Evolutionary conservation across 2,113 vertebrate species (phyloP), one percentile per base, ranked within the genome.

Genomic region (Sinocyclocheilus maitianheensis): DNA sequence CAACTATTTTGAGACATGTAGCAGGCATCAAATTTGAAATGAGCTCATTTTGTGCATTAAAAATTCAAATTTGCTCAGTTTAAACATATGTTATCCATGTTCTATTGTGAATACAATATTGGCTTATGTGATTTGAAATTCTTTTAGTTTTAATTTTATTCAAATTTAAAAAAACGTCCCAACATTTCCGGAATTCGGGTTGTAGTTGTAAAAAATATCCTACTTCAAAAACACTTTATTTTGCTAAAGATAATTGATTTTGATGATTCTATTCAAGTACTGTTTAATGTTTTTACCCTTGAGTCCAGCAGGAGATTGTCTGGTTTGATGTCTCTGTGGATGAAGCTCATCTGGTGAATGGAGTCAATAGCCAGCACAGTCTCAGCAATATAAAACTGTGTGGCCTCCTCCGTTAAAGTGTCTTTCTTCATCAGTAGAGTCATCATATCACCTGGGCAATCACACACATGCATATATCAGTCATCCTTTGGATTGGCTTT

Each of bases 341-440:
- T 99, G 90, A 99, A 99, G 20, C 98, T 96, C 86, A 99, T 94
- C 87, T 97, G 97, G 83, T 99, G 98, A 91, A 99, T 99, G 24
- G 98, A 99, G 87, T 99, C 97, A 6, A 99, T 99, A 92, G 98
- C 98, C 13, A 99, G 91, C 30, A 99, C 97, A 0, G 98, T 99
- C 93, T 99, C 98, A 0, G 97, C 98, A 0, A 99, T 98, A 76
- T 99, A 99, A 93, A 99, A 99, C 94, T 99, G 98, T 0, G 98
- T 98, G 88, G 98, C 98, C 74, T 99, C 98, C 87, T 99, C 98
- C 0, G 96, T 97, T 51, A 99, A 91, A 0, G 98, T 99, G 89
- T 99, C 98, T 89, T 99, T 99, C 90, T 99, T 99, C 98, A 99
- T 99, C 92, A 99, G 51, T 67, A 99, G 90, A 0, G 98, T 99